These are phyloP conservation scores for Archivesica marissinica DNA, from an alignment of 1,140 invertebrate genomes.

Conservation along the genomic window DNA sequence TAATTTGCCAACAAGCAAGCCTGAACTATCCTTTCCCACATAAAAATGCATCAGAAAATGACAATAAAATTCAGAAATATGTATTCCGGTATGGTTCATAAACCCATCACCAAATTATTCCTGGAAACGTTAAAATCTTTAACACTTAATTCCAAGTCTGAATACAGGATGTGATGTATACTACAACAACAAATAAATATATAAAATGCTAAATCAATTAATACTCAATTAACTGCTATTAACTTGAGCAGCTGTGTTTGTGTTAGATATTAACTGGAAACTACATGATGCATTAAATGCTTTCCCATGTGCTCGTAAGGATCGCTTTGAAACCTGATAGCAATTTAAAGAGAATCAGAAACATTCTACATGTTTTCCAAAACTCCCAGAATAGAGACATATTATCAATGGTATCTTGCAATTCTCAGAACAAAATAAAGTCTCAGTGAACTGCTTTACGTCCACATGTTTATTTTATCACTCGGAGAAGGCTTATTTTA, in stretches of 20 bases:
- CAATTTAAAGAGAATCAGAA: neutral
- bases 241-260: neutral
- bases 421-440: no score
- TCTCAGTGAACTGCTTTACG: neutral
- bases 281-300: slow-evolving; percentile 1
- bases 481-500: neutral
- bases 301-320: neutral
- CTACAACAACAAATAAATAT: no score
- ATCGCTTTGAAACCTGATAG: neutral
- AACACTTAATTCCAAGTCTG: no score
- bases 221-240: neutral
- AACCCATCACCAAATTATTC: no score
- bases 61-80: no score
- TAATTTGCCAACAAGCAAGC: no score
- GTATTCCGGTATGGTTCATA: no score
- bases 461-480: slow-evolving; percentile 17
- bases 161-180: no score
- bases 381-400: neutral
- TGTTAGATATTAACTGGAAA: neutral
- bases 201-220: neutral
- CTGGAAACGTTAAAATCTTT: no score
- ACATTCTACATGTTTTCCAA: neutral
- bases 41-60: no score
- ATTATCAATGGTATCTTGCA: neutral
- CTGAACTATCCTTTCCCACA: no score